Evolutionary conservation across 2,888 invertebrate species (phyloP).

Genomic region (Apodemia zela): DNA sequence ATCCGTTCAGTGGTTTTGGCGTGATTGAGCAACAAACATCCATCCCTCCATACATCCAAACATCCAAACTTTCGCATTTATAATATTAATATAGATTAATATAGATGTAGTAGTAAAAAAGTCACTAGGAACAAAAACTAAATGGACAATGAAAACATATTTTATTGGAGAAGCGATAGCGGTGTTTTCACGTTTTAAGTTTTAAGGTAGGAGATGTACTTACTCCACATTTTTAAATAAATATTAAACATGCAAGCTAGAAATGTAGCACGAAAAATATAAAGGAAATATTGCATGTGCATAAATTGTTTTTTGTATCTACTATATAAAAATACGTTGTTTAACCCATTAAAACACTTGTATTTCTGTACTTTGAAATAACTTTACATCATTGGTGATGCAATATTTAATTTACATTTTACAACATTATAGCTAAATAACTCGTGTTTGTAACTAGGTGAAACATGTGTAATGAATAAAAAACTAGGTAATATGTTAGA

Average conservation of each 20-base stretch:
- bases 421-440: conserved; percentile 11
- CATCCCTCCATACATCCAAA: no score
- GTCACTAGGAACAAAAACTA: no score
- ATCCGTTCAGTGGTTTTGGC: no score
- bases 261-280: background rate
- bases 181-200: conserved; percentile 6
- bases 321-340: background rate
- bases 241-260: conserved; percentile 3
- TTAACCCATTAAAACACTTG: background rate
- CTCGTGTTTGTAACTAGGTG: conserved; percentile 25
- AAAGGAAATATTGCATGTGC: background rate
- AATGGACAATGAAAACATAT: no score
- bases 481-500: background rate
- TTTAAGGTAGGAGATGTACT: background rate
- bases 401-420: conserved; percentile 1
- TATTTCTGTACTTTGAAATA: background rate
- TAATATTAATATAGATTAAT: no score
- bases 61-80: no score
- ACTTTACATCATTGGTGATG: background rate
- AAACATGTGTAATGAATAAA: conserved; percentile 17
- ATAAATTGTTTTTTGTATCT: background rate
- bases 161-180: no score
- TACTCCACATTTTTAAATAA: background rate
- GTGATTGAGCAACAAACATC: no score
- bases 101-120: no score